These are phyloP conservation scores for Thermophis baileyi DNA, from an alignment of 2,113 vertebrate species.

Conservation along the genomic window DNA sequence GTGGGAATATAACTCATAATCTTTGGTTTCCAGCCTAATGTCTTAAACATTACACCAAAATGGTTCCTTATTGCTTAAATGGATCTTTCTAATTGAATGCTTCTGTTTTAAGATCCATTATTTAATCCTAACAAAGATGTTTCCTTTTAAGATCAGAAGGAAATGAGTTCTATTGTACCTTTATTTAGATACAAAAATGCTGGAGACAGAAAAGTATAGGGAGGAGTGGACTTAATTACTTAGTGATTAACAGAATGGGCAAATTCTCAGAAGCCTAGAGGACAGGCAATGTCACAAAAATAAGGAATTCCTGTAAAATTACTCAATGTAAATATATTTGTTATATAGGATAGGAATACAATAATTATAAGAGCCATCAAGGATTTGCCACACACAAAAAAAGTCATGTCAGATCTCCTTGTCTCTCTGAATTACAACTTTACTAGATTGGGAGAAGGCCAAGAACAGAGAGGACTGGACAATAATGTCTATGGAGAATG, in stretches of 20 bases:
- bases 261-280: background rate
- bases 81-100: background rate
- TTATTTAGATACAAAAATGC: background rate
- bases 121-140: background rate
- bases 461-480: background rate
- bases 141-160: background rate
- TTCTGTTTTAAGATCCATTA: background rate
- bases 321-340: background rate
- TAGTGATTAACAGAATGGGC: background rate
- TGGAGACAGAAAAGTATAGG: background rate
- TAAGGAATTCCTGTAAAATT: background rate
- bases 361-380: background rate
- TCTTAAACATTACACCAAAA: background rate
- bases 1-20: background rate
- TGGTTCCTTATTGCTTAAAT: background rate
- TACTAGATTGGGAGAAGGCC: background rate
- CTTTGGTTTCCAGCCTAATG: background rate
- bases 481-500: background rate
- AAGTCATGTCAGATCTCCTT: background rate
- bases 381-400: background rate
- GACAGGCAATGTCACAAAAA: background rate
- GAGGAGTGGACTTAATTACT: background rate
- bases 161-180: background rate
- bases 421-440: background rate
- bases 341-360: background rate